Base-by-base conservation (phyloP, 2,888 invertebrate species). In the Drosophila meridionalis region DNA sequence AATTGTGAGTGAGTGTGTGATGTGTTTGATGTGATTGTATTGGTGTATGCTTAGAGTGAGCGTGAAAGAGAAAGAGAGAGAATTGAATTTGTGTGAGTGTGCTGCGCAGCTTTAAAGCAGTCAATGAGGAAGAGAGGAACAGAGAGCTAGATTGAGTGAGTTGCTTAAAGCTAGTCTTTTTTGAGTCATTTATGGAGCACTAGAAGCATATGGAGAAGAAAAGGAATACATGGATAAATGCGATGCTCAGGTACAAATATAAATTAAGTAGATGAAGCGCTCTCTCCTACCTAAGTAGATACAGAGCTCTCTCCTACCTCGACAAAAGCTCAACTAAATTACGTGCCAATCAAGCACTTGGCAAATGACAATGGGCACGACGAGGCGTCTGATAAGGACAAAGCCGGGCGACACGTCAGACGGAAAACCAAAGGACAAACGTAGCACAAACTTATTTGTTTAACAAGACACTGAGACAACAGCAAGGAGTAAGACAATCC, bases 331-430 rank as follows among this genome's bases (percentile, higher is more conserved):
- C 68, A 69, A 77, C 66, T 80, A 89, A 87, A 87, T 87, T 90
- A 87, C 89, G 89, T 87, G 87, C 89, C 90, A 87, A 87, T 87
- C 87, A 87, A 87, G 58, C 90, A 89, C 87, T 89, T 80, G 90
- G 73, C 75, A 79, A 73, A 74, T 78, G 82, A 81, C 90, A 87
- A 90, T 87, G 70, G 82, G 78, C 69, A 78, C 71, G 42, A 73
- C 65, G 76, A 73, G 73, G 42, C 68, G 67, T 43, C 78, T 73
- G 90, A 86, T 86, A 86, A 86, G 52, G 88, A 75, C 77, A 69
- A 71, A 76, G 60, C 69, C 69, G 53, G 71, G 64, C 71, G 73
- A 79, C 82, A 82, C 69, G 71, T 66, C 78, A 70, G 56, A 47
- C 62, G 67, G 61, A 47, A 71, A 61, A 14, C 68, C 72, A 47